These are phyloP conservation scores for Urosaurus nigricauda DNA, from an alignment of 2,797 vertebrate species.

Conservation along the genomic window DNA sequence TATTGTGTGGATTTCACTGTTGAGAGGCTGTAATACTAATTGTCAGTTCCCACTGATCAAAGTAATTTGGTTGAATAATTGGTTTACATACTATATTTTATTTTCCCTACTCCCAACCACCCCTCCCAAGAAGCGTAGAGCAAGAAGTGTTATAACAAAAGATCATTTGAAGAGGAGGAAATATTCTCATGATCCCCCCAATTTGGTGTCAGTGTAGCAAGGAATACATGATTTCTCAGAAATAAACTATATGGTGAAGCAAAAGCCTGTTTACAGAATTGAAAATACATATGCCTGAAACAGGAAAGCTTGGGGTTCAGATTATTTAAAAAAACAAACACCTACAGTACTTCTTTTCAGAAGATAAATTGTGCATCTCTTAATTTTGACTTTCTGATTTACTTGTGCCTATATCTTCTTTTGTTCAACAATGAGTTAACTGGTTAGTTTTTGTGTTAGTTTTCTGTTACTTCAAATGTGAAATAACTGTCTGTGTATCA, in stretches of 20 bases:
- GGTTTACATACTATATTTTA: constrained; percentile 73
- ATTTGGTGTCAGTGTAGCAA: constrained; percentile 70
- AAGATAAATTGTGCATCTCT: background rate
- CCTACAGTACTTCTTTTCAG: constrained; percentile 8
- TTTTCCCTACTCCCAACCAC: constrained; percentile 32
- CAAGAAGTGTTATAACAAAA: constrained; percentile 62
- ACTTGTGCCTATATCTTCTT: background rate
- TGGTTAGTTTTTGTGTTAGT: background rate
- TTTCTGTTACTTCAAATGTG: background rate
- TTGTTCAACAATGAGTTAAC: constrained; percentile 23
- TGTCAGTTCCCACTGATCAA: constrained; percentile 74
- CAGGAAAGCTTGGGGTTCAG: constrained; percentile 14
- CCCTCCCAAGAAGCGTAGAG: constrained; percentile 41
- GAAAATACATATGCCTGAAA: constrained; percentile 60
- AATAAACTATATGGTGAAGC: constrained; percentile 59
- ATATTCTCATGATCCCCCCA: constrained; percentile 65
- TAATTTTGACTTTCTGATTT: constrained; percentile 45
- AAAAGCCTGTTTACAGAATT: constrained; percentile 58
- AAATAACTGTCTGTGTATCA: background rate
- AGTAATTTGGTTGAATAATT: constrained; percentile 75
- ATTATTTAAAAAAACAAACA: background rate
- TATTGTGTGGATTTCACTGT: constrained; percentile 66
- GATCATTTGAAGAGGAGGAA: constrained; percentile 62
- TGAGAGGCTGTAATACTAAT: constrained; percentile 70
- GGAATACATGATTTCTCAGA: constrained; percentile 60